A percentile compares a stretch with the other conserved stretches of the same genome.
phyloP scores from a whole-genome alignment of 1,140 invertebrate species.

The Drosophila ogumai region DNA sequence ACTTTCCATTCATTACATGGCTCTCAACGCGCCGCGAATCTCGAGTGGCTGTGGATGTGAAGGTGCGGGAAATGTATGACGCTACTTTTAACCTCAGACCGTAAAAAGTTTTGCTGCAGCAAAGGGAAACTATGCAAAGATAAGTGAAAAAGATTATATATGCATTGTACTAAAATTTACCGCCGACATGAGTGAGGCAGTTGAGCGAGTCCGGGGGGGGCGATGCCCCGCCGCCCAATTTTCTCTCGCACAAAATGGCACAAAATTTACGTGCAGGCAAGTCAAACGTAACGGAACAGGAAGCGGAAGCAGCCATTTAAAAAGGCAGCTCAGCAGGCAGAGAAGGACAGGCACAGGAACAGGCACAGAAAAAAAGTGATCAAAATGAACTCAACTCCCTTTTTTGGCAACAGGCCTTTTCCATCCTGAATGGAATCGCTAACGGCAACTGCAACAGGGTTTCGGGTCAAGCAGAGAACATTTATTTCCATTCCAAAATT shows the following conservation, averaged over 20 bases:
- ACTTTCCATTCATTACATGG: constrained; percentile 64
- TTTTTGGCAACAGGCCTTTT: constrained; percentile 52
- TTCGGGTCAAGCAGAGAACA: constrained; percentile 48
- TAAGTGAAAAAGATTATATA: constrained; percentile 83
- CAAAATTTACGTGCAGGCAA: constrained; percentile 75
- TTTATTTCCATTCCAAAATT: constrained; percentile 51
- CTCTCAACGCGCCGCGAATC: constrained; percentile 47
- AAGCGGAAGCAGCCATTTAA: constrained; percentile 77
- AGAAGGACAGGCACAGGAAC: constrained; percentile 8
- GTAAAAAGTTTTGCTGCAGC: constrained; percentile 62
- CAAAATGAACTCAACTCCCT: constrained; percentile 22
- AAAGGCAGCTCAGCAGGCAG: constrained; percentile 51
- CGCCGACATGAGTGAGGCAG: constrained; percentile 63
- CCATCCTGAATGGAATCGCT: constrained; percentile 17
- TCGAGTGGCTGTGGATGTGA: constrained; percentile 8
- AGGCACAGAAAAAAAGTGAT: constrained; percentile 13
- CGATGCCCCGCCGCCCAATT: constrained; percentile 22
- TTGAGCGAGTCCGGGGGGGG: constrained; percentile 5
- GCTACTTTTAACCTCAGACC: constrained; percentile 74
- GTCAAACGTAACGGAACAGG: constrained; percentile 74
- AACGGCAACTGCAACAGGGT: constrained; percentile 36
- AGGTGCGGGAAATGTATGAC: constrained; percentile 63
- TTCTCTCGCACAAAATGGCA: constrained; percentile 46
- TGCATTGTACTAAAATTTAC: constrained; percentile 81
- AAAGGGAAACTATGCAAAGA: constrained; percentile 76